phyloP scores from a whole-genome alignment of 1,140 invertebrate genomes.

The Penaeus japonicus region DNA sequence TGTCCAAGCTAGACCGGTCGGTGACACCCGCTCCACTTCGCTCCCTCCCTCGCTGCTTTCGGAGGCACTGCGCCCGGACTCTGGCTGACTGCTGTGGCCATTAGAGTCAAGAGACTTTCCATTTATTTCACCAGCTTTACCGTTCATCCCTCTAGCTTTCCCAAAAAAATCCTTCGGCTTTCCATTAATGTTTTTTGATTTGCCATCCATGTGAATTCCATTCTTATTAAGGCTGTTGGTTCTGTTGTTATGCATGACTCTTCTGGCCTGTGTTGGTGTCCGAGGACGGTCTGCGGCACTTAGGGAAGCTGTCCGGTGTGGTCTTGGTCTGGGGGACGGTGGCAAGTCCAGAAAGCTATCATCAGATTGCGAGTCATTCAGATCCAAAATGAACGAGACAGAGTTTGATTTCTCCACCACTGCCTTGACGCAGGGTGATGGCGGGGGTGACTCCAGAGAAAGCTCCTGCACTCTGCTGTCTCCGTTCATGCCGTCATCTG shows the following conservation, averaged over 20 bases:
- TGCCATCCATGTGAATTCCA: neutral
- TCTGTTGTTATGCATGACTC: constrained; percentile 43
- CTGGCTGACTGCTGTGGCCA: constrained; percentile 15
- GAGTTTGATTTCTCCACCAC: constrained; percentile 84
- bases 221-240: constrained; percentile 32
- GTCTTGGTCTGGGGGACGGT: constrained; percentile 39
- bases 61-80: constrained; percentile 42
- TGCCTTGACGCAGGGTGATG: constrained; percentile 76
- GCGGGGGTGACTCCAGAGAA: constrained; percentile 59
- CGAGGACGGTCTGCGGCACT: constrained; percentile 49
- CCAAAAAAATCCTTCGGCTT: constrained; percentile 12
- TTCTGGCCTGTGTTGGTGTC: constrained; percentile 23
- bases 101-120: constrained; percentile 7
- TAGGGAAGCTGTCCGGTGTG: constrained; percentile 41
- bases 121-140: constrained; percentile 17
- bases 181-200: neutral
- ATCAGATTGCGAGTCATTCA: constrained; percentile 66
- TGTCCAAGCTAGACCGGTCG: constrained; percentile 54
- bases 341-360: constrained; percentile 44
- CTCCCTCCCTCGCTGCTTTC: constrained; percentile 53
- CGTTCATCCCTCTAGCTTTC: neutral
- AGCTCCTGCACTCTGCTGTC: constrained; percentile 3
- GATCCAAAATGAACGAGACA: constrained; percentile 82
- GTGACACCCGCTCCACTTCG: constrained; percentile 52
- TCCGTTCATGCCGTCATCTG: constrained; percentile 24